Conservation (phyloP, 2,888 invertebrate species). For the Hypercompe scribonia region DNA sequence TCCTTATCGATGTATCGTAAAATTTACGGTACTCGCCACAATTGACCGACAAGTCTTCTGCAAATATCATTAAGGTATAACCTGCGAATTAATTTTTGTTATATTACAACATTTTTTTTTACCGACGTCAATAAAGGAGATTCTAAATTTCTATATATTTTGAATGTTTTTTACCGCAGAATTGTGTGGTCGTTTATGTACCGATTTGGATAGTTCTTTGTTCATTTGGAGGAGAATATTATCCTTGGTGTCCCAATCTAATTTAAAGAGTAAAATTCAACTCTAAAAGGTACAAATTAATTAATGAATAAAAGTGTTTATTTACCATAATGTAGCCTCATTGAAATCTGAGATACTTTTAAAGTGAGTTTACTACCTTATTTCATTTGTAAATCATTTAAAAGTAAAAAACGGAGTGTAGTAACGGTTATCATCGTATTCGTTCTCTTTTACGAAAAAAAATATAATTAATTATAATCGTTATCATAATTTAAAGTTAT, state of each 20-base stretch:
- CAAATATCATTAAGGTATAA: constrained; percentile 74
- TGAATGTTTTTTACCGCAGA: not conserved
- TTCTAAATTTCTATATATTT: not conserved
- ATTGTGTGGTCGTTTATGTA: not conserved
- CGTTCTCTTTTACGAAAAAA: not conserved
- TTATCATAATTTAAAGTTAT: constrained; percentile 14
- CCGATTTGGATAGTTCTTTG: not conserved
- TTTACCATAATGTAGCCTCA: not conserved
- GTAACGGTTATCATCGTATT: not conserved
- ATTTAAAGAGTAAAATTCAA: not conserved
- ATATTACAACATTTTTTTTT: not conserved
- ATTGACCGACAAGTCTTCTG: constrained; percentile 74
- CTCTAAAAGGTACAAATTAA: not conserved
- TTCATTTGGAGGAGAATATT: too few species aligned
- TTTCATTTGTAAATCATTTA: not conserved
- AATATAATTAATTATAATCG: not conserved
- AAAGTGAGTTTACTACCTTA: not conserved
- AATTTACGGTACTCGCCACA: constrained; percentile 74
- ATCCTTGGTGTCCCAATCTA: too few species aligned
- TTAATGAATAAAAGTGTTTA: not conserved
- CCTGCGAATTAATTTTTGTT: constrained; percentile 50
- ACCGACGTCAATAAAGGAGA: not conserved
- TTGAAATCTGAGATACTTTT: not conserved
- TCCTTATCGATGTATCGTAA: constrained; percentile 76
- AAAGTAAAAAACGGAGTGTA: not conserved